Evolutionary conservation across 2,888 invertebrate species (phyloP).

Genomic region (Epistrophella euchroma): DNA sequence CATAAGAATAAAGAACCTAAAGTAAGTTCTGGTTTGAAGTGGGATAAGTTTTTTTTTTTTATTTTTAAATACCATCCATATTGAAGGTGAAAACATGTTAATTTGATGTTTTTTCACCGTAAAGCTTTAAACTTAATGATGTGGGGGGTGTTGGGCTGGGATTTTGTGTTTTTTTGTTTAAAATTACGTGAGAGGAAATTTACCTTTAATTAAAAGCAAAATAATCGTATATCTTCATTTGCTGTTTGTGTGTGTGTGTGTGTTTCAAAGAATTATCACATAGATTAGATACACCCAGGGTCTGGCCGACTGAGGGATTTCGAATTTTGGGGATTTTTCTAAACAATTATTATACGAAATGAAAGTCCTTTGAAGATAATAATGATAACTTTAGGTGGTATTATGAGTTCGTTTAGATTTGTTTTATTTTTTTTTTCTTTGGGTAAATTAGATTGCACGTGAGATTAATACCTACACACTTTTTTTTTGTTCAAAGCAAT

Average conservation of each 20-base stretch:
- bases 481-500: not conserved
- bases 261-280: constrained; percentile 34
- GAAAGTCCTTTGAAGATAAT: constrained; percentile 7
- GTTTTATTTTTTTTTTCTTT: not conserved
- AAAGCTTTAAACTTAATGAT: constrained; percentile 52
- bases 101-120: constrained; percentile 51
- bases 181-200: constrained; percentile 52
- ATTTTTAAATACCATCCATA: constrained; percentile 15
- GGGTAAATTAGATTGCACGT: not conserved
- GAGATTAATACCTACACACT: constrained; percentile 11
- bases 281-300: not conserved
- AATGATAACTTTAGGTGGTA: not conserved
- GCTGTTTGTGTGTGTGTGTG: constrained; percentile 48
- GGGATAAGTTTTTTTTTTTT: not conserved
- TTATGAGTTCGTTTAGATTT: not conserved
- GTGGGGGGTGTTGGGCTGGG: not conserved
- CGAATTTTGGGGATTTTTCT: not conserved
- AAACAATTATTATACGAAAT: not conserved
- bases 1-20: not conserved
- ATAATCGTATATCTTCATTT: constrained; percentile 39
- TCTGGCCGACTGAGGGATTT: constrained; percentile 3
- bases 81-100: constrained; percentile 60
- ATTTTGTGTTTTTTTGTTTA: constrained; percentile 58
- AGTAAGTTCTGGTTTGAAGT: not conserved
- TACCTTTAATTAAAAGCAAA: constrained; percentile 65